Percentiles rank a stretch among this genome's conserved stretches.
Evolutionary conservation across 1,140 invertebrate genomes (phyloP).

Genomic region (Drosophila sucinea): DNA sequence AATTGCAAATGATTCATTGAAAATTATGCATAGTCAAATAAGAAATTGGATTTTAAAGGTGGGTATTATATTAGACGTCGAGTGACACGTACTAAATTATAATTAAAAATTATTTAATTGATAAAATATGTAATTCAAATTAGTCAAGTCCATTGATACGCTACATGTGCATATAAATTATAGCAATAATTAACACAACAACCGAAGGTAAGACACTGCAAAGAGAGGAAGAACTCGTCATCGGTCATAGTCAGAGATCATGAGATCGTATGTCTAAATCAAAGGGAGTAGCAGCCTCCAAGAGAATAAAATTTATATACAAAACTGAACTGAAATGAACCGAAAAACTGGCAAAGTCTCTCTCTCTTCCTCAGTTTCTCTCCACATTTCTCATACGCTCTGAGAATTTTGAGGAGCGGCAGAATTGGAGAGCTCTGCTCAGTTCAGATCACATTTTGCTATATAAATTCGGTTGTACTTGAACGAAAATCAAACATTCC

Average conservation of each 20-base stretch:
- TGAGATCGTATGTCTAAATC: slow-evolving; percentile 49
- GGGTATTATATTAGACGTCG: background rate
- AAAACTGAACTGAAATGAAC: slow-evolving; percentile 58
- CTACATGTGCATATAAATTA: slow-evolving; percentile 33
- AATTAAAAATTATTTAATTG: slow-evolving; percentile 64
- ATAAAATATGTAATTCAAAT: slow-evolving; percentile 65
- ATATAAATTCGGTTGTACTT: slow-evolving; percentile 74
- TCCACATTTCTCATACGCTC: slow-evolving; percentile 21
- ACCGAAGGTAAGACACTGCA: slow-evolving; percentile 30
- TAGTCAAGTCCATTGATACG: slow-evolving; percentile 49
- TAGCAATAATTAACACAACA: slow-evolving; percentile 39
- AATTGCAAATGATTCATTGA: background rate
- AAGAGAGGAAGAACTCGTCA: slow-evolving; percentile 36
- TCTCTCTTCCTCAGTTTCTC: background rate
- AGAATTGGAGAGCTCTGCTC: slow-evolving; percentile 42
- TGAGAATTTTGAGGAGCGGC: slow-evolving; percentile 58
- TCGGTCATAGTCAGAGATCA: slow-evolving; percentile 29
- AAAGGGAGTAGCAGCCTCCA: slow-evolving; percentile 62
- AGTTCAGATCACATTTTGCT: slow-evolving; percentile 67
- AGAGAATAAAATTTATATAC: slow-evolving; percentile 32
- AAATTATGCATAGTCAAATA: background rate
- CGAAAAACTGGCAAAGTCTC: slow-evolving; percentile 37
- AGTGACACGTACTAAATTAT: slow-evolving; percentile 35
- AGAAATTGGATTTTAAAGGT: no score
- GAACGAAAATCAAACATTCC: slow-evolving; percentile 77